These are phyloP conservation scores for Agonum fuliginosum DNA, from an alignment of 2,888 invertebrate species.

Conservation along the genomic window DNA sequence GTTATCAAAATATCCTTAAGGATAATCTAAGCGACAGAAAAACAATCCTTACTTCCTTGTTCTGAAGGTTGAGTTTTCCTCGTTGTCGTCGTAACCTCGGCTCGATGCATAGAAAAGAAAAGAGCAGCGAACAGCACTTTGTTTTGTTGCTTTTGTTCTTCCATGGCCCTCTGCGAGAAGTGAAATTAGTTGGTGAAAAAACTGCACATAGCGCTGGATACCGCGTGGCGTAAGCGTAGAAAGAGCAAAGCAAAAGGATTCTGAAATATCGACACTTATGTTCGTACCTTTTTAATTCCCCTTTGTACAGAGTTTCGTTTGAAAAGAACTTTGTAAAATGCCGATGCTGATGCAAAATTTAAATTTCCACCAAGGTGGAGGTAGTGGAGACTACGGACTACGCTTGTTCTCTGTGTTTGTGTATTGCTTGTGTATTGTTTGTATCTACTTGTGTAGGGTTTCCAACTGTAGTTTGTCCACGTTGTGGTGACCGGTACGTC, in stretches of 20 bases:
- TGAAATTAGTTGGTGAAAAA: constrained; percentile 58
- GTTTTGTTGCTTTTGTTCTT: constrained; percentile 59
- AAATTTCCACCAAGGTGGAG: constrained; percentile 43
- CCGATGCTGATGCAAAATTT: constrained; percentile 54
- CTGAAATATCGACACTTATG: constrained; percentile 58
- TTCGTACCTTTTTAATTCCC: constrained; percentile 59
- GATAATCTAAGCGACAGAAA: background rate
- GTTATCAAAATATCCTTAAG: background rate
- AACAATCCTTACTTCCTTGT: background rate
- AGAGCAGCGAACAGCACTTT: constrained; percentile 59
- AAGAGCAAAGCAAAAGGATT: constrained; percentile 57
- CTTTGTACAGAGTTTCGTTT: constrained; percentile 56
- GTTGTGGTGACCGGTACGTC: no score
- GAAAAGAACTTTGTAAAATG: constrained; percentile 56
- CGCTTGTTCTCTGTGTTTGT: no score
- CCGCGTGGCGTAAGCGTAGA: constrained; percentile 41
- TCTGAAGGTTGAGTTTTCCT: constrained; percentile 5
- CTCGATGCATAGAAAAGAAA: constrained; percentile 48
- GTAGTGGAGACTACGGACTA: no score
- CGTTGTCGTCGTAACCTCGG: background rate
- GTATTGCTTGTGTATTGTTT: no score
- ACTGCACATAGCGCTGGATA: constrained; percentile 40
- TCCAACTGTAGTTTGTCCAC: no score
- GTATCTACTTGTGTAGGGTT: no score
- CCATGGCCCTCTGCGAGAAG: constrained; percentile 53